phyloP scores from a whole-genome alignment of 1,140 invertebrate species.

The Probaryconus sp. region DNA sequence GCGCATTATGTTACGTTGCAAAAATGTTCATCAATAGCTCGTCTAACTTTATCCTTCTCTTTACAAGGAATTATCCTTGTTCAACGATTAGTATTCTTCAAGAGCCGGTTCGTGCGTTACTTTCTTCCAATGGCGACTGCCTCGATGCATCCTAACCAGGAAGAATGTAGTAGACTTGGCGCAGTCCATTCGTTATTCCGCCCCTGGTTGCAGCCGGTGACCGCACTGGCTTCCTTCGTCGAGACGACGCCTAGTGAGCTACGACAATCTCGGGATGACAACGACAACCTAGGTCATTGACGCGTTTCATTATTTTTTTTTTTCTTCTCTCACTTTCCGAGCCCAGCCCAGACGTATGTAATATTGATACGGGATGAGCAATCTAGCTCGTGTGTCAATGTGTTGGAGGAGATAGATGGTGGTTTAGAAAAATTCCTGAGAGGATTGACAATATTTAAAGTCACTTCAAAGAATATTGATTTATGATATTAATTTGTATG shows the following conservation, averaged over 20 bases:
- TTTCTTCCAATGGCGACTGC: conserved; percentile 52
- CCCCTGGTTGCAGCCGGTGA: conserved; percentile 47
- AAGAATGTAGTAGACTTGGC: conserved; percentile 56
- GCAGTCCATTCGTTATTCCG: conserved; percentile 69
- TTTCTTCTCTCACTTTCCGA: conserved; percentile 13
- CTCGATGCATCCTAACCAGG: conserved; percentile 52
- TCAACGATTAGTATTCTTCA: conserved; percentile 67
- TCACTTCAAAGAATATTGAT: no score
- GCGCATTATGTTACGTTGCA: no score
- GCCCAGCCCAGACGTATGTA: conserved; percentile 1
- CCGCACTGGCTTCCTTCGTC: conserved; percentile 50
- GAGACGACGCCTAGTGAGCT: conserved; percentile 36
- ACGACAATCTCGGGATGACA: no score
- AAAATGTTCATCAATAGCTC: no score
- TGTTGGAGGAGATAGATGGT: no score
- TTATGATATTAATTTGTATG: no score
- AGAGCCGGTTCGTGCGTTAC: conserved; percentile 53
- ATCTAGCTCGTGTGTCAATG: neutral
- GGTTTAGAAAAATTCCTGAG: no score
- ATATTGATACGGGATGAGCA: conserved; percentile 14
- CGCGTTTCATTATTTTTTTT: conserved; percentile 24
- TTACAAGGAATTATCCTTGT: no score
- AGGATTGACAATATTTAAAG: no score
- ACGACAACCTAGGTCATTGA: conserved; percentile 52
- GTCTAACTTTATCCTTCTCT: no score